Evolutionary conservation across 37 sponge, comb jelly and placozoan species (phyloP).

Genomic region (Spongilla lacustris): DNA sequence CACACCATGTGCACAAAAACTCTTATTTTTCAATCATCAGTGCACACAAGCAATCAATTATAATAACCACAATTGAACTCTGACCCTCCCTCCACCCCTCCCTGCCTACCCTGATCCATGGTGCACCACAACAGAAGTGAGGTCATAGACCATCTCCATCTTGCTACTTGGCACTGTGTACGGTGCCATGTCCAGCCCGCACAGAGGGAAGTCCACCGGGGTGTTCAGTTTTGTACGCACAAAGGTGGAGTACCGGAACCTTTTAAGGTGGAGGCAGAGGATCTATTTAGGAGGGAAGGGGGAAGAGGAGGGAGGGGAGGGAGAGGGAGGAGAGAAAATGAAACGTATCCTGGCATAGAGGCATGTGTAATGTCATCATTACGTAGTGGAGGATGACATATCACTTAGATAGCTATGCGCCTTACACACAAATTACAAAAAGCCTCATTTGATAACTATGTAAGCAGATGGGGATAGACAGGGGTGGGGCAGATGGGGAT

Average conservation of each 20-base stretch:
- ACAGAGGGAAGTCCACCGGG: slow-evolving; percentile 51
- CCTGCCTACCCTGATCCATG: slow-evolving; percentile 79
- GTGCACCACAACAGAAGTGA: slow-evolving; percentile 76
- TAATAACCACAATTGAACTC: neutral
- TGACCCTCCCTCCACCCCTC: neutral
- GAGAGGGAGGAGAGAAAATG: neutral
- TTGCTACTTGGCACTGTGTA: slow-evolving; percentile 20
- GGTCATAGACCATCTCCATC: slow-evolving; percentile 48
- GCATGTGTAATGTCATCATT: too few relatives aligned
- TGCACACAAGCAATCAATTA: too few relatives aligned
- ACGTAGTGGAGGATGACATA: neutral
- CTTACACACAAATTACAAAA: too few relatives aligned
- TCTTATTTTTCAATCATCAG: too few relatives aligned
- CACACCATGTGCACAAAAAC: neutral
- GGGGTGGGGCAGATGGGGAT: too few relatives aligned
- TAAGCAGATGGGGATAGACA: too few relatives aligned
- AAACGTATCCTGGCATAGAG: too few relatives aligned
- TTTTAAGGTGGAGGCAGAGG: slow-evolving; percentile 49
- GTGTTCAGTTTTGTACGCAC: slow-evolving; percentile 52
- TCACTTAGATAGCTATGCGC: too few relatives aligned
- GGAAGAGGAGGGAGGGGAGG: neutral
- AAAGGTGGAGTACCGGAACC: slow-evolving; percentile 56
- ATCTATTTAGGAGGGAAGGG: slow-evolving; percentile 20
- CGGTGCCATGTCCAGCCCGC: slow-evolving; percentile 58
- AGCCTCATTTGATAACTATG: too few relatives aligned